These are phyloP conservation scores for Gryllus longicercus DNA, from an alignment of 2,888 invertebrate species.

Conservation along the genomic window DNA sequence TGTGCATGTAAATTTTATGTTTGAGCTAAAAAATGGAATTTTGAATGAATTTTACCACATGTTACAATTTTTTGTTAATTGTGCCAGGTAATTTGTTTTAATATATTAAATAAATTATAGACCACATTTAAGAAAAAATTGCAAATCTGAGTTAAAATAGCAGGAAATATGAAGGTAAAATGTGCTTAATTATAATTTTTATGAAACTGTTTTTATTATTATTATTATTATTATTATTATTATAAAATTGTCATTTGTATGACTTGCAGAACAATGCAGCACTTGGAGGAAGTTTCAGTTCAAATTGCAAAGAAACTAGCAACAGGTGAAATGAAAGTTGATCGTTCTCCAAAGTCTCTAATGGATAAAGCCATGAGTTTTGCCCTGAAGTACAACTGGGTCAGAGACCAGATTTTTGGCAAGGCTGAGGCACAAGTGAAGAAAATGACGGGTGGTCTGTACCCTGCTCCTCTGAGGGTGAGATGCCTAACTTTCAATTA, in stretches of 20 bases:
- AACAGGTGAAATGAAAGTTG: slow-evolving; percentile 70
- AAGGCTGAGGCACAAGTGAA: slow-evolving; percentile 87
- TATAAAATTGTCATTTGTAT: background rate
- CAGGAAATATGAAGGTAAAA: too few species aligned
- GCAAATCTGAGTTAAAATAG: too few species aligned
- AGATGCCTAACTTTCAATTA: too few species aligned
- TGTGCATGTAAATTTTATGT: too few species aligned
- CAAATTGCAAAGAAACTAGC: slow-evolving; percentile 77
- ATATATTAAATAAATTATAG: too few species aligned
- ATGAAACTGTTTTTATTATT: background rate
- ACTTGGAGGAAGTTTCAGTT: slow-evolving; percentile 85
- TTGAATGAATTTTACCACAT: too few species aligned
- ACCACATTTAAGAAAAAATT: too few species aligned
- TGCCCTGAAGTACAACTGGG: slow-evolving; percentile 68
- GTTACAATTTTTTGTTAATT: too few species aligned
- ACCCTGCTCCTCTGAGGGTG: slow-evolving; percentile 95
- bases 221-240: too few species aligned
- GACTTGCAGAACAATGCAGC: slow-evolving; percentile 65
- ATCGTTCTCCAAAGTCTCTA: slow-evolving; percentile 62
- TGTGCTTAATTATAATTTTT: background rate
- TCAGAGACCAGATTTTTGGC: slow-evolving; percentile 85
- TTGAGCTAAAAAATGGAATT: too few species aligned
- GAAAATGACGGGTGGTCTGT: slow-evolving; percentile 88
- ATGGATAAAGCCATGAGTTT: slow-evolving; percentile 65
- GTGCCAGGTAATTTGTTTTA: too few species aligned